Conservation (phyloP, 2,113 vertebrate species). For the Struthidea cinerea region DNA sequence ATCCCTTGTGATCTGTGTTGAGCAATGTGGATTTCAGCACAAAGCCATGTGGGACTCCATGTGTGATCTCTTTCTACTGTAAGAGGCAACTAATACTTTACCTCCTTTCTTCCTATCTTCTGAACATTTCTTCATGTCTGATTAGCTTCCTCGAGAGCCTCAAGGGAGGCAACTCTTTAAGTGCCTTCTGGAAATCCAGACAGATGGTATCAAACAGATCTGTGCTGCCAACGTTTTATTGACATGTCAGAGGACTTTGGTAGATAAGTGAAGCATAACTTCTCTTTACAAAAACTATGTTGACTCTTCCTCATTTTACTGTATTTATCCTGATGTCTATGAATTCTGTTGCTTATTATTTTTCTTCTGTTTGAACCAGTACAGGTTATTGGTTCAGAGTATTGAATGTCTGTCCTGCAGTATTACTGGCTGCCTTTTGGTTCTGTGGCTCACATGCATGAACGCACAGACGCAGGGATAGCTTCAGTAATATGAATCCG, state of each 20-base stretch:
- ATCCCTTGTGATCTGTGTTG: not conserved
- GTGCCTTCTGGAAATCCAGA: constrained; percentile 7
- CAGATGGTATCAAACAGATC: constrained; percentile 7
- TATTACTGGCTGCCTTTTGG: too few relatives aligned
- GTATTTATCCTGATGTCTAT: not conserved
- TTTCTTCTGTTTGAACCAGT: not conserved
- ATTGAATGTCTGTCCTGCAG: not conserved
- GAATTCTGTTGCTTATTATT: not conserved
- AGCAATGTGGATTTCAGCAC: not conserved
- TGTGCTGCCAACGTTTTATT: not conserved
- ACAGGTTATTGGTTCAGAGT: not conserved
- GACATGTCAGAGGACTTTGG: not conserved
- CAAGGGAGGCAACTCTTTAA: not conserved
- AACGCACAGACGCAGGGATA: too few relatives aligned
- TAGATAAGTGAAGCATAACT: not conserved
- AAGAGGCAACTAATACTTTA: not conserved
- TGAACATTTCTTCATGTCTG: not conserved
- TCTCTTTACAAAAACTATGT: not conserved
- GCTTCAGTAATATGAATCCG: too few relatives aligned
- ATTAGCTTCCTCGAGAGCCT: not conserved
- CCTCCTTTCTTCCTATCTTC: not conserved
- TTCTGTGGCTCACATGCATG: too few relatives aligned
- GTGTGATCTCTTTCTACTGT: not conserved
- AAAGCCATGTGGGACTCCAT: not conserved
- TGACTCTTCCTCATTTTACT: not conserved